Evolutionary conservation across 1,140 invertebrate species (phyloP), one percentile per base, ranked within the genome.

Genomic region (Diachasma alloeum): DNA sequence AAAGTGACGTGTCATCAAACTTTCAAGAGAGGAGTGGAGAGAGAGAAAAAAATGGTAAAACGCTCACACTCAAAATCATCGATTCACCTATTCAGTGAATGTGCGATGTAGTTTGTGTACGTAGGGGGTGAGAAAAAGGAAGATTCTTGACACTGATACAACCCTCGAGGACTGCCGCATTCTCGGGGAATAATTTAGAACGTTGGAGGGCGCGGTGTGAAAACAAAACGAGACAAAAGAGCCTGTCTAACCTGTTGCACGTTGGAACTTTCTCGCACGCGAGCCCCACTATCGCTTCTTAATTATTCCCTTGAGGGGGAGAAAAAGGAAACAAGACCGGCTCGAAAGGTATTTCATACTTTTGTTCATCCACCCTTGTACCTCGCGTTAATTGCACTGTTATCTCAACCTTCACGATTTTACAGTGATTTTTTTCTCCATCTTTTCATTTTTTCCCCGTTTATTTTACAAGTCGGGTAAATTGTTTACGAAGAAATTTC

Each of bases 301-400:
- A 63, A 63, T 63, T 63, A 63, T 26, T 63, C 59, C 59, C 59
- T 63, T 63, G 59, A 63, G 59, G 59, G 59, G 59, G 24, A 63
- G 19, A 63, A 63, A 63, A 63, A 63, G 11, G 13, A 63, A 63
- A 63, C 11, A 19, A 63, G 24, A 63, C 4, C 11, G 24, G n/a
- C 13, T 59, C n/a, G 15, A 63, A 22, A 63, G 59, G 24, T 11
- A 63, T 63, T 63, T 63, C 59, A 24, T 24, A 26, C 59, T 19
- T 26, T 24, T 26, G 5, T 17, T 19, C 48, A 19, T 17, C 15
- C 15, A 6, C 39, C 39, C 39, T 13, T 42, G 39, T 13, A 6
- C 3, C 13, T 11, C 13, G 0, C 39, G 13, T 42, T 42, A 31
- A 42, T 42, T 42, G 9, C 39, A 42, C 13, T 42, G 13, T 42